Evolutionary conservation across 2,113 vertebrate species (phyloP).

Genomic region (Macrotis lagotis): DNA sequence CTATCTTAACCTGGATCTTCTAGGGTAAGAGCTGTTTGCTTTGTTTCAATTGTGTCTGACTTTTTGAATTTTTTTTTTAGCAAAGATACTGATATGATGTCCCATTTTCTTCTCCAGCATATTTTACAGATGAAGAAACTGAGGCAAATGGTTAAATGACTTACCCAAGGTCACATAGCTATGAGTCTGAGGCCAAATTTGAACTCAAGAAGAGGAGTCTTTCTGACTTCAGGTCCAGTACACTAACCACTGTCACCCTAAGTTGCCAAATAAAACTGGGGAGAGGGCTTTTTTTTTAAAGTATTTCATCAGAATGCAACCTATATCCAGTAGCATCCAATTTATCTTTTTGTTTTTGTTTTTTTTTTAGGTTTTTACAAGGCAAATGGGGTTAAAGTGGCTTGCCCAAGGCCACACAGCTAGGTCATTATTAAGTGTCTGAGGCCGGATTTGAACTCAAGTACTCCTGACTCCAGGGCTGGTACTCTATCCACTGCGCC

Average conservation of each 20-base stretch:
- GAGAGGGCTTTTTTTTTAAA: background rate
- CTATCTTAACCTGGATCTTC: background rate
- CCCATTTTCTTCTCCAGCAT: background rate
- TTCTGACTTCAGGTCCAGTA: no score
- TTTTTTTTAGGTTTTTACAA: no score
- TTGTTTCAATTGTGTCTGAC: background rate
- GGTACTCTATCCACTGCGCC: no score
- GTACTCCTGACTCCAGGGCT: no score
- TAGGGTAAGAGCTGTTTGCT: no score
- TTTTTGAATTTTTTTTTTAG: background rate
- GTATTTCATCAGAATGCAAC: background rate
- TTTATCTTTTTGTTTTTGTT: no score
- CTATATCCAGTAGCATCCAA: no score
- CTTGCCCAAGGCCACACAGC: no score
- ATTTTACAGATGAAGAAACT: background rate
- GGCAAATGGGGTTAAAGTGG: no score
- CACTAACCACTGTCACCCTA: background rate
- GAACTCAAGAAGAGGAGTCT: background rate
- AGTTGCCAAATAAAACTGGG: background rate
- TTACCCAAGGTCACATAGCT: background rate
- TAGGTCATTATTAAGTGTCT: no score
- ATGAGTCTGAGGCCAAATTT: background rate
- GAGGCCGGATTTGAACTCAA: no score
- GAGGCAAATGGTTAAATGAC: background rate
- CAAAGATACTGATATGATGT: background rate